Conservation (phyloP, 2,113 vertebrate species). For the Xiphorhynchus elegans region DNA sequence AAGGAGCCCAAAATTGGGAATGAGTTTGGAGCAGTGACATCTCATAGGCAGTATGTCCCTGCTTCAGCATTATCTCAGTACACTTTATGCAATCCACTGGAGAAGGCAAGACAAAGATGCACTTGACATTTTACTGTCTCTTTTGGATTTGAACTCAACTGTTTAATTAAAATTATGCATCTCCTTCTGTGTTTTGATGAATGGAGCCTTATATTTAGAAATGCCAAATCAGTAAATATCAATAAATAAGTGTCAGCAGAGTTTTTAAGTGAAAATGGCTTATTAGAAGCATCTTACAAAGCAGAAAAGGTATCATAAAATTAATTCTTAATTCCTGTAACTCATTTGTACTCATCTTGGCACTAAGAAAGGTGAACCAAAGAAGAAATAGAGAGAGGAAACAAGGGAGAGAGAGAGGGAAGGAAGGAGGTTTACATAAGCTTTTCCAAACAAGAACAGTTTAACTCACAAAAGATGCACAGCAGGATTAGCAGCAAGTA, state of each 20-base stretch:
- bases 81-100: background rate
- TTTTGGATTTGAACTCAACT: background rate
- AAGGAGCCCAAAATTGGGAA: background rate
- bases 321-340: background rate
- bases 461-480: background rate
- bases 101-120: background rate
- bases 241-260: background rate
- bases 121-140: background rate
- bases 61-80: background rate
- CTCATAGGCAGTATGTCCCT: background rate
- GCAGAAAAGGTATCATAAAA: background rate
- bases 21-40: background rate
- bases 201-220: background rate
- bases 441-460: background rate
- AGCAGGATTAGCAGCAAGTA: background rate
- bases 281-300: background rate
- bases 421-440: background rate
- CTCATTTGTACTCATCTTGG: background rate
- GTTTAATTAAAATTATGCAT: background rate
- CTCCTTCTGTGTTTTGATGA: conserved; percentile 22
- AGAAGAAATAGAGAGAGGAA: background rate
- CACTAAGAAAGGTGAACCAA: background rate
- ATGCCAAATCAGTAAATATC: background rate
- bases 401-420: background rate
- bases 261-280: background rate